Base-by-base conservation (phyloP, 2,113 vertebrate genomes). In the Solea solea region DNA sequence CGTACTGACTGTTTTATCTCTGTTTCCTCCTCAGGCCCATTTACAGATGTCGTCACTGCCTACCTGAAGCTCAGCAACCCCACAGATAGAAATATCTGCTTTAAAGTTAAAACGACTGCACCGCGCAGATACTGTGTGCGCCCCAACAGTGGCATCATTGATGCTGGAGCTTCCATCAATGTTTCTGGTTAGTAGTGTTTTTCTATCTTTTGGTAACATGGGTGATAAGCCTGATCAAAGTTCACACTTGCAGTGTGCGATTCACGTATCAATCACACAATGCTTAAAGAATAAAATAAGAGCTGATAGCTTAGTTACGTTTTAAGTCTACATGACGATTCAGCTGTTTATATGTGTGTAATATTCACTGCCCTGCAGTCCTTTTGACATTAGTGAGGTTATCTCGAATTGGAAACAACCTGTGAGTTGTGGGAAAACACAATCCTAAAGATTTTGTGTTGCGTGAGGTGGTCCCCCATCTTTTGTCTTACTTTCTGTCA, bases 31-130 rank as follows among this genome's bases (percentile, higher is more conserved):
- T 6, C 89, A 98, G 97, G 97, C 83, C 97, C 97, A 11, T 98
- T 98, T 90, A 98, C 97, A 78, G 97, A 98, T 83, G 97, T 98
- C 4, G 95, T 98, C 80, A 97, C 96, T 41, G 95, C 97, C 83
- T 96, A 95, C 77, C 92, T 98, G 87, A 98, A 97, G 91, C 96
- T 98, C 4, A 92, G 91, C 87, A 98, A 98, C 86, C 96, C 96
- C 16, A 96, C 96, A 92, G 96, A 97, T 51, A 95, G 93, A 86
- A 97, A 97, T 56, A 95, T 98, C 72, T 98, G 96, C 84, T 98
- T 98, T 89, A 98, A 98, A 94, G 96, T 98, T 86, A 98, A 98
- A 95, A 98, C 97, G 28, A 98, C 97, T 0, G 97, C 97, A 0
- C 97, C 97, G 0, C 97, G 97, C 51, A 94, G 97, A 87, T 98